Evolutionary conservation across 2,888 invertebrate genomes (phyloP).

Genomic region (Aproaerema taeniolella): DNA sequence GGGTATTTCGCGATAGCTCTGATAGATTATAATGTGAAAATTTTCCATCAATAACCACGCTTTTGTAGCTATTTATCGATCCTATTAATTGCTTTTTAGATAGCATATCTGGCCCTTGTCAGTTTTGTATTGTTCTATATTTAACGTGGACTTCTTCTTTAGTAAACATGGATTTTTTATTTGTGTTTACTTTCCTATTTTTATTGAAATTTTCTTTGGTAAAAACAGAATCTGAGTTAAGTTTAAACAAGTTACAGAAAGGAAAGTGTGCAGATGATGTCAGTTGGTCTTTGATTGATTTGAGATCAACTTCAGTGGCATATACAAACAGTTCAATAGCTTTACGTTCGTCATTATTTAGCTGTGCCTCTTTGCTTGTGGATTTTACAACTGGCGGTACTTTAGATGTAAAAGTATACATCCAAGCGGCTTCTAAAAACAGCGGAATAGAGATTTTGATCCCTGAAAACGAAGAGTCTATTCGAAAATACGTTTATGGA

Average conservation of each 20-base stretch:
- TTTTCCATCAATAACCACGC: background rate
- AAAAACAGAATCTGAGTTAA: no score
- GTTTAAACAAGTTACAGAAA: background rate
- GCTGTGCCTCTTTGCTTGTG: conserved; percentile 28
- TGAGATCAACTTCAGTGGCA: background rate
- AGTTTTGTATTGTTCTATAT: background rate
- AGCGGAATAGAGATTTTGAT: conserved; percentile 26
- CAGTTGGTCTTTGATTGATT: conserved; percentile 1
- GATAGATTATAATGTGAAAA: no score
- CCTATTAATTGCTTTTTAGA: conserved; percentile 3
- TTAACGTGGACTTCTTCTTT: background rate
- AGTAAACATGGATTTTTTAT: background rate
- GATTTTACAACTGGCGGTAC: conserved; percentile 18
- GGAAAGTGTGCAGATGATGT: conserved; percentile 1
- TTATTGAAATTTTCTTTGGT: no score
- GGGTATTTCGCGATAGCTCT: no score
- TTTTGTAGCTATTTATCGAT: conserved; percentile 1
- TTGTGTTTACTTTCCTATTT: background rate
- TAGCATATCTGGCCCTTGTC: background rate
- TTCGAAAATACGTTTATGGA: conserved; percentile 18
- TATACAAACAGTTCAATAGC: background rate
- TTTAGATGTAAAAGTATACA: conserved; percentile 26
- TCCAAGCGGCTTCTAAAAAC: conserved; percentile 18
- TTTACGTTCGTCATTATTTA: conserved; percentile 21
- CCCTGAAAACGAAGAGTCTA: conserved; percentile 20